Base-by-base conservation (phyloP, 1,140 invertebrate genomes). In the Procambarus virginalis region DNA sequence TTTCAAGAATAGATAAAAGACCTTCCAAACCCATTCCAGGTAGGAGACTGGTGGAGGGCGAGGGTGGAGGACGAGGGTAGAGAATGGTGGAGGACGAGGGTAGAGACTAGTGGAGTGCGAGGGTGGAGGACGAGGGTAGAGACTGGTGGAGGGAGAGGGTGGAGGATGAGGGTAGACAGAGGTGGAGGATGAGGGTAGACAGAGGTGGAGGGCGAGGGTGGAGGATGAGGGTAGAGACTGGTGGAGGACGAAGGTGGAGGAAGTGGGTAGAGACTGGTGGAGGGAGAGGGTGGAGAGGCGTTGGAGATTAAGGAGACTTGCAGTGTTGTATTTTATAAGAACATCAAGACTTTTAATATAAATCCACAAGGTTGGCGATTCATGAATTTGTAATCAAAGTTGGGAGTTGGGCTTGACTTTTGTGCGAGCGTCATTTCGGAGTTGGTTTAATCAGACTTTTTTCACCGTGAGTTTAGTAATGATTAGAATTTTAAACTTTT, bases 321-420 rank as follows among this genome's bases (percentile, higher is more conserved):
- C 14, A 64, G 20, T 2, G 12, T 17, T 64, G 60, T 64, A 64
- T 64, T 64, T 64, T 64, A 64, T 17, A 64, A 64, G 60, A 58
- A 9, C 55, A 9, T 58, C 55, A 64, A 20, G 60, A 17, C 17
- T 64, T 17, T 64, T 64, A 12, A 64, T 64, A 5, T 20, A 4
- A 4, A 64, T 17, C 20, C 60, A 17, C 60, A 34, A 20, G 60
- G 60, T 64, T 64, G 60, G 12, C 60, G 60, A 64, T 64, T 64
- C 60, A 64, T 64, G 60, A 64, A 64, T 64, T 64, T 64, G 12
- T 64, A 64, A 64, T 64, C 60, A 64, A 64, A 64, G 60, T 64
- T 64, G 12, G 60, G 60, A 64, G 60, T 64, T 64, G 0, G 4
- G 60, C 20, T 14, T 64, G 60, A 20, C 12, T 64, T 17, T 64